A percentile compares a stretch with the other conserved stretches of the same genome.
Evolutionary conservation across 2,797 vertebrate genomes (phyloP).

Genomic region (Tamandua tetradactyla): DNA sequence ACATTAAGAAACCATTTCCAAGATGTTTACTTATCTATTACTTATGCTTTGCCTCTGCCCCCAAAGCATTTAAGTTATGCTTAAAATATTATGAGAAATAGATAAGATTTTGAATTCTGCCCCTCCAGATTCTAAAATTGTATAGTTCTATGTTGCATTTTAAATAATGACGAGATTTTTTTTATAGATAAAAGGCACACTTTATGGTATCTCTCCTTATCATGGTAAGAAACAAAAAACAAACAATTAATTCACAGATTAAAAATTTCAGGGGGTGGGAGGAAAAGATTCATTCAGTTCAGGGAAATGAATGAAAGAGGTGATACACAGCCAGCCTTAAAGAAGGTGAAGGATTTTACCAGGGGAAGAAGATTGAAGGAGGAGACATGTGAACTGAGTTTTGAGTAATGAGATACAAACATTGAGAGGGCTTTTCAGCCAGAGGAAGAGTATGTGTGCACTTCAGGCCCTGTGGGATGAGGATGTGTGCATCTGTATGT

Average conservation of each 20-base stretch:
- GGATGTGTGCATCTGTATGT: no score
- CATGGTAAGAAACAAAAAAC: conserved; percentile 11
- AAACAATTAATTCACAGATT: conserved; percentile 56
- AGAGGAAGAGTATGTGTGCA: not conserved
- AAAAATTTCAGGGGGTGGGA: conserved; percentile 70
- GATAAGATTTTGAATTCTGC: conserved; percentile 65
- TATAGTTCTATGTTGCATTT: conserved; percentile 36
- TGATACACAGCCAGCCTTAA: not conserved
- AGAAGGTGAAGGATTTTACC: not conserved
- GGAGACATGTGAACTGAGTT: not conserved
- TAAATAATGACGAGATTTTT: not conserved
- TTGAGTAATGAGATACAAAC: not conserved
- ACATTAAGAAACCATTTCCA: conserved; percentile 52
- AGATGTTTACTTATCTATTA: conserved; percentile 63
- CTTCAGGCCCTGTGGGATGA: not conserved
- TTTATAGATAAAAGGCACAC: not conserved
- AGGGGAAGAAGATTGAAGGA: not conserved
- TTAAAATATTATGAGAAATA: conserved; percentile 65
- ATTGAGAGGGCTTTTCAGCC: not conserved
- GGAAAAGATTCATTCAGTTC: no score
- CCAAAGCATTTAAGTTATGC: conserved; percentile 57
- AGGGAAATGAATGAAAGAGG: not conserved
- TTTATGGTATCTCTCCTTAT: conserved; percentile 56
- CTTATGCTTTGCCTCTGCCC: conserved; percentile 1
- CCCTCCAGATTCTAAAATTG: conserved; percentile 31